Percentiles rank a stretch among this genome's conserved stretches.
phyloP scores from a whole-genome alignment of 2,888 invertebrate genomes.

The Chymomyza amoena region DNA sequence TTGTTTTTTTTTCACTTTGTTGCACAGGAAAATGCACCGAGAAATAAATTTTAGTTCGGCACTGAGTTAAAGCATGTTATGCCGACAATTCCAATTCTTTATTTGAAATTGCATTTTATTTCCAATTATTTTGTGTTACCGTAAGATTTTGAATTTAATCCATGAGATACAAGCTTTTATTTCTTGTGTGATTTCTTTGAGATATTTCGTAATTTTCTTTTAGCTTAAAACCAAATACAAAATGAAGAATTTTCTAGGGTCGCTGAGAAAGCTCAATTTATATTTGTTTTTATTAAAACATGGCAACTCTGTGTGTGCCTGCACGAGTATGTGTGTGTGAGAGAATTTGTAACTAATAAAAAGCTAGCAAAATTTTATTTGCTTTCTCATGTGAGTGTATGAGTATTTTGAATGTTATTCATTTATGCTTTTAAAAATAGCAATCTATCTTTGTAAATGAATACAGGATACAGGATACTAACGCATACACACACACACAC shows the following conservation, averaged over 20 bases:
- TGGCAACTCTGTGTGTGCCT: neutral
- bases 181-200: neutral
- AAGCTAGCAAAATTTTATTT: neutral
- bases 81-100: neutral
- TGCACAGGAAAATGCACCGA: neutral
- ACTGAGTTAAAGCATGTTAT: neutral
- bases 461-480: constrained; percentile 4
- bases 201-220: neutral
- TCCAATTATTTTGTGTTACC: neutral
- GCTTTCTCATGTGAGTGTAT: neutral
- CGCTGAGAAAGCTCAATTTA: neutral
- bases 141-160: neutral
- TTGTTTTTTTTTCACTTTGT: constrained; percentile 3
- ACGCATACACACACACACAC: constrained; percentile 13
- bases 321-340: constrained; percentile 2
- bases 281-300: no score
- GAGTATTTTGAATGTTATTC: constrained; percentile 36
- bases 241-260: neutral
- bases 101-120: neutral
- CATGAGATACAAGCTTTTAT: neutral
- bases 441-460: constrained; percentile 61
- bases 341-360: constrained; percentile 2
- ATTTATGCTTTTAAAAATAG: constrained; percentile 64
- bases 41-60: constrained; percentile 6
- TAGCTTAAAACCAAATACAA: neutral